Percentiles rank a stretch among this genome's conserved stretches.
These are phyloP conservation scores for Malthinus seriepunctatus DNA, from an alignment of 2,888 invertebrate species.

Conservation along the genomic window DNA sequence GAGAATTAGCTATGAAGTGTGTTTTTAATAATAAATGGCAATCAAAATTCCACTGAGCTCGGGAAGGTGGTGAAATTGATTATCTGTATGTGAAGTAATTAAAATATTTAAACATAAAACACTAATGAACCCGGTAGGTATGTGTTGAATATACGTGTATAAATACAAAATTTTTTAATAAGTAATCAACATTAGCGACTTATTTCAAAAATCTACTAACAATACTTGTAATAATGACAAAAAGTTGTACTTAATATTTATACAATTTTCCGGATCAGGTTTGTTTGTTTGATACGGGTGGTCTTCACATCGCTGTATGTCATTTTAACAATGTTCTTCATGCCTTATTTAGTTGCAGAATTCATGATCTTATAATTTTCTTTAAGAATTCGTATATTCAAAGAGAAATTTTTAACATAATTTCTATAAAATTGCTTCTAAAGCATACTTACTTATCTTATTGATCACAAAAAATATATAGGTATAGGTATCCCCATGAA, in stretches of 20 bases:
- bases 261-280: slow-evolving; percentile 32
- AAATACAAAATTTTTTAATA: too few species aligned
- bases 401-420: slow-evolving; percentile 1
- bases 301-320: slow-evolving; percentile 45
- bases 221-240: slow-evolving; percentile 4
- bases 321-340: slow-evolving; percentile 52
- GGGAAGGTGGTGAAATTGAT: too few species aligned
- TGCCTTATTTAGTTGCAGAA: slow-evolving; percentile 45
- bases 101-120: too few species aligned
- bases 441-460: slow-evolving; percentile 13
- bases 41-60: too few species aligned
- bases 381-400: slow-evolving; percentile 2
- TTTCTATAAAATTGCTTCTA: neutral
- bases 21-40: too few species aligned
- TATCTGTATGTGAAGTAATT: too few species aligned
- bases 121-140: too few species aligned
- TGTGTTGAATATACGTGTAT: too few species aligned
- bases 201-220: too few species aligned
- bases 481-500: too few species aligned
- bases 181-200: too few species aligned
- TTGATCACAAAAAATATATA: slow-evolving; percentile 14
- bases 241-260: neutral
- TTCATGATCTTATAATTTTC: slow-evolving; percentile 21
- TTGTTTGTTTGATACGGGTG: slow-evolving; percentile 48
- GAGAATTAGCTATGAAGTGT: too few species aligned